phyloP scores from a whole-genome alignment of 2,113 vertebrate species.

The Xenotilapia longispinis region DNA sequence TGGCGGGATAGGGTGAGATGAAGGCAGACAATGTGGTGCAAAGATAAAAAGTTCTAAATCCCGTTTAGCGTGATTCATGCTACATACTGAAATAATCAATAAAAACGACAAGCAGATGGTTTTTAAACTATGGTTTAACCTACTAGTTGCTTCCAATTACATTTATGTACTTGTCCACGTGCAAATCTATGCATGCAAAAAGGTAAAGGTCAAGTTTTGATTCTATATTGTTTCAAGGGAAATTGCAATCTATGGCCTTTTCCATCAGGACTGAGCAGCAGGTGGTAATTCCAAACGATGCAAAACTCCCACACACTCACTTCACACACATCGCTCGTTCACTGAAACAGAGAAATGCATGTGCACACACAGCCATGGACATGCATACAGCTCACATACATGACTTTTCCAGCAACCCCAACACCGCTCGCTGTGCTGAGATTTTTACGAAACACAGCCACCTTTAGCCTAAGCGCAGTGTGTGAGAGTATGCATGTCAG shows the following conservation, averaged over 20 bases:
- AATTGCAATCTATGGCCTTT: no score
- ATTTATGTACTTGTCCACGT: neutral
- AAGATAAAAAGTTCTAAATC: neutral
- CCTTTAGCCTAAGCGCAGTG: neutral
- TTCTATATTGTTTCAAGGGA: neutral
- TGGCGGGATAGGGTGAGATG: neutral
- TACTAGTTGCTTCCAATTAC: neutral
- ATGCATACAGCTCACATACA: neutral
- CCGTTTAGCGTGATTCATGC: neutral
- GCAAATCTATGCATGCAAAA: neutral
- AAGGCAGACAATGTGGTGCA: neutral
- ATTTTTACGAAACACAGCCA: neutral
- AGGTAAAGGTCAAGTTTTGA: neutral
- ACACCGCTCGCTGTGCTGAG: neutral
- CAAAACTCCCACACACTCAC: neutral
- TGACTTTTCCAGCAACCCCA: neutral
- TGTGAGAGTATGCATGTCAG: neutral
- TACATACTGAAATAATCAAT: neutral
- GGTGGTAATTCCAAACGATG: neutral
- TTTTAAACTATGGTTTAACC: neutral
- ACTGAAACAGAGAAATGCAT: neutral
- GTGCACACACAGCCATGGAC: neutral
- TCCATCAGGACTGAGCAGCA: neutral
- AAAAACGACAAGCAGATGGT: no score
- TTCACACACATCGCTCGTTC: neutral